Percentiles rank a stretch among this genome's conserved stretches.
Conservation (phyloP, 2,888 invertebrate species). For the Pandemis cinnamomeana region DNA sequence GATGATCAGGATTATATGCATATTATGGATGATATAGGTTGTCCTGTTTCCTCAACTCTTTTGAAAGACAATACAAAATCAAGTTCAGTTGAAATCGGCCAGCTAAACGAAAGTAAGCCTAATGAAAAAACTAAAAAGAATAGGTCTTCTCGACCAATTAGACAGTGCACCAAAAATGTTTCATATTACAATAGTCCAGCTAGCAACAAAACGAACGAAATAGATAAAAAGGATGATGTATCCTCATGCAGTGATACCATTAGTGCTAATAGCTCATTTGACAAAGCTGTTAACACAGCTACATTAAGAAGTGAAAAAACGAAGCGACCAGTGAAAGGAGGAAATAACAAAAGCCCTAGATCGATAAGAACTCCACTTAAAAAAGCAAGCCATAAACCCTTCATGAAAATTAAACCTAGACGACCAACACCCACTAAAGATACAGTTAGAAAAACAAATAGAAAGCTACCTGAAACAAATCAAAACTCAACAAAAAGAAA, state of each 20-base stretch:
- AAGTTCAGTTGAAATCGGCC: slow-evolving; percentile 46
- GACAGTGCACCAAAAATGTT: slow-evolving; percentile 78
- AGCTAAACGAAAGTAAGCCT: slow-evolving; percentile 47
- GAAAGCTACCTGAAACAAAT: slow-evolving; percentile 51
- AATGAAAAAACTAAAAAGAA: slow-evolving; percentile 40
- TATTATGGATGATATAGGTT: slow-evolving; percentile 60
- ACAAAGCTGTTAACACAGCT: slow-evolving; percentile 45
- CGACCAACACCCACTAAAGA: slow-evolving; percentile 67
- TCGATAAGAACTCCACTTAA: slow-evolving; percentile 59
- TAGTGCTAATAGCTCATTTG: slow-evolving; percentile 53
- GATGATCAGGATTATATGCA: slow-evolving; percentile 84
- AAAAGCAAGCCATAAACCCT: slow-evolving; percentile 63
- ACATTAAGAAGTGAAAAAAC: slow-evolving; percentile 50
- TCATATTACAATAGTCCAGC: slow-evolving; percentile 64
- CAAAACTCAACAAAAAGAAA: slow-evolving; percentile 47
- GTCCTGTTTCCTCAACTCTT: slow-evolving; percentile 56
- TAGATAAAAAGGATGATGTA: slow-evolving; percentile 52
- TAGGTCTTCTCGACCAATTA: slow-evolving; percentile 64
- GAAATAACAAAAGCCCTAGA: slow-evolving; percentile 49
- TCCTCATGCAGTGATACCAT: slow-evolving; percentile 58
- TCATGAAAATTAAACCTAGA: slow-evolving; percentile 74
- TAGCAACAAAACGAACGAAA: slow-evolving; percentile 51
- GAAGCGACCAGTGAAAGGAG: slow-evolving; percentile 49
- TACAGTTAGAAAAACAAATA: slow-evolving; percentile 52
- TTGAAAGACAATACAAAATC: slow-evolving; percentile 47